Evolutionary conservation across 2,888 invertebrate species (phyloP).

Genomic region (Osmoderma eremita): DNA sequence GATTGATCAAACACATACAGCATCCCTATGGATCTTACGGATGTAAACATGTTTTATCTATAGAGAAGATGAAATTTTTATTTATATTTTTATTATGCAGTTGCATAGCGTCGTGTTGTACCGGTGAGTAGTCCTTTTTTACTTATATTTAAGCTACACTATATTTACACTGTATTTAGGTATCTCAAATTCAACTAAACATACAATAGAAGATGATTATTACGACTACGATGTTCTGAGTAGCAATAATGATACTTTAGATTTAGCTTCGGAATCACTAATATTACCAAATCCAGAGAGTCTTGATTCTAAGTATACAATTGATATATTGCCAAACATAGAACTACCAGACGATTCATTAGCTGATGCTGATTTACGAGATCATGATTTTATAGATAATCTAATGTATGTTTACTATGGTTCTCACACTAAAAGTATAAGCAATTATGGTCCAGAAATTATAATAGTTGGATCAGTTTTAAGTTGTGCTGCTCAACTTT

Average conservation of each 20-base stretch:
- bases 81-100: conserved; percentile 27
- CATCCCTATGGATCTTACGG: conserved; percentile 53
- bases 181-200: conserved; percentile 51
- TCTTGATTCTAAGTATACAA: conserved; percentile 59
- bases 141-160: not conserved
- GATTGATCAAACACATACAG: conserved; percentile 48
- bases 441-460: conserved; percentile 67
- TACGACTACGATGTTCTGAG: conserved; percentile 60
- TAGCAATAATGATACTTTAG: conserved; percentile 53
- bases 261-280: conserved; percentile 57
- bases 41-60: conserved; percentile 29
- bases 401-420: conserved; percentile 78
- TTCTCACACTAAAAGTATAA: conserved; percentile 65
- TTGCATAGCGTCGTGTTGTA: conserved; percentile 11
- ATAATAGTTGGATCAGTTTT: conserved; percentile 65
- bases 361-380: conserved; percentile 73
- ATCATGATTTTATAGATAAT: conserved; percentile 78
- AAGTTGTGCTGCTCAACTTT: conserved; percentile 65
- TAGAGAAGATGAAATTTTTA: conserved; percentile 37
- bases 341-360: conserved; percentile 72
- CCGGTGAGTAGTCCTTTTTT: conserved; percentile 35
- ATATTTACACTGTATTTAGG: conserved; percentile 43
- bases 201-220: conserved; percentile 58
- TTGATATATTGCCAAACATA: conserved; percentile 65
- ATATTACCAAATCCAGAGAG: conserved; percentile 61